Evolutionary conservation across 2,797 vertebrate genomes (phyloP), one percentile per base, ranked within the genome.

Genomic region (Helostoma temminkii): DNA sequence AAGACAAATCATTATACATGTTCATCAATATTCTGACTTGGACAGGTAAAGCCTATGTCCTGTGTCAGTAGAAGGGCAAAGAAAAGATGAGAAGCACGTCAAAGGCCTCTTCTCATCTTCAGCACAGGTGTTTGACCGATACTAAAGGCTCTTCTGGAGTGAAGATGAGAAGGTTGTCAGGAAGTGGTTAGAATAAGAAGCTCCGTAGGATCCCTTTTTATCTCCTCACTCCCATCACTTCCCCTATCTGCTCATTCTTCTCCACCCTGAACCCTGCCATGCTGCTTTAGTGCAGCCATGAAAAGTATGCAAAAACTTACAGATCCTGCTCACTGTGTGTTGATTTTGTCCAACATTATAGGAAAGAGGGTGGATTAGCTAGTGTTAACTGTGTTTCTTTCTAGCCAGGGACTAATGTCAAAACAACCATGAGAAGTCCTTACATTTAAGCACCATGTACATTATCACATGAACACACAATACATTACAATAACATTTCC

Each of bases 1-100:
- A 36, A 25, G 30, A 62, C 22, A 45, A 72, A 64, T 34, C 28
- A 24, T 46, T 32, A 45, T 58, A 42, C 30, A n/a, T 34, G 36
- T 59, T 81, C 57, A 69, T 85, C 53, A 49, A 61, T 45, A 80
- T 80, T 78, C 75, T 25, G 53, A 42, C 67, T 28, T 54, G 66
- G 54, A 60, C 49, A 36, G 60, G 72, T 71, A 55, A 65, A 67
- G 46, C 66, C 66, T 28, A 2, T 37, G 75, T 68, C 19, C 47
- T 3, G 1, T 56, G 66, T 59, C 73, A 42, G 11, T 37, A 68
- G 75, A 64, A 66, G 61, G 28, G 25, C 12, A 54, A 43, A 41
- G 30, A 65, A 74, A 67, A 60, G 46, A 75, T 46, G 60, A 30
- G 26, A 43, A 47, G 56, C 22, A 19, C 3, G 0, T 22, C 19